phyloP scores from a whole-genome alignment of 1,140 invertebrate species.

The Cardiocondyla obscurior region DNA sequence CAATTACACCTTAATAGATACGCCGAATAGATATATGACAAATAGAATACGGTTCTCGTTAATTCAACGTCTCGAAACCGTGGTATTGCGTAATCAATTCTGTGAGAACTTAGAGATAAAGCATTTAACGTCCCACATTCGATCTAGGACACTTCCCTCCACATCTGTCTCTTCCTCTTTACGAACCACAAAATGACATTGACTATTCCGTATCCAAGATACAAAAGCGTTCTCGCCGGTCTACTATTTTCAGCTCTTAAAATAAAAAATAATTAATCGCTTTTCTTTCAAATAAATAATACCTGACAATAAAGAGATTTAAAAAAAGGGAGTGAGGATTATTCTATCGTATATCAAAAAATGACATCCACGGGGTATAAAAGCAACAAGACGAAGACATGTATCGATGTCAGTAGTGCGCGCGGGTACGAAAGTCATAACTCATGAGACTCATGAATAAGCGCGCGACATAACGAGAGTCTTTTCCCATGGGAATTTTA shows the following conservation, averaged over 20 bases:
- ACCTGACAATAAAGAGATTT: neutral
- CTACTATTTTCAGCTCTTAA: neutral
- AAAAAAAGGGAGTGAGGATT: neutral
- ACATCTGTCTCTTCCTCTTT: too few species aligned
- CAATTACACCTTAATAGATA: conserved; percentile 14
- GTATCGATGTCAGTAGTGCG: conserved; percentile 46
- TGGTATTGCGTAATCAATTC: neutral
- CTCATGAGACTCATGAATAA: conserved; percentile 52
- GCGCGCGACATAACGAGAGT: conserved; percentile 48
- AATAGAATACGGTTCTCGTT: conserved; percentile 17
- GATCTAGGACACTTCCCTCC: neutral
- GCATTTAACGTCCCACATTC: conserved; percentile 15
- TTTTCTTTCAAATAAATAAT: conserved; percentile 6
- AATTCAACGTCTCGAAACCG: neutral
- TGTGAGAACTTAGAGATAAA: neutral
- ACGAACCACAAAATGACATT: conserved; percentile 28
- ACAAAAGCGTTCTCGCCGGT: neutral
- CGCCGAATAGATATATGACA: neutral
- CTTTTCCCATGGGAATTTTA: conserved; percentile 54
- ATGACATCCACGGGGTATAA: neutral
- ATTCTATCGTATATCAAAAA: neutral
- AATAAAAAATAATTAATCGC: neutral
- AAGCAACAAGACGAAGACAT: conserved; percentile 1
- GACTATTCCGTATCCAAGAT: neutral
- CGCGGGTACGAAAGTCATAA: conserved; percentile 33